Evolutionary conservation across 2,113 vertebrate genomes (phyloP).

Genomic region (Dermatemys mawii): DNA sequence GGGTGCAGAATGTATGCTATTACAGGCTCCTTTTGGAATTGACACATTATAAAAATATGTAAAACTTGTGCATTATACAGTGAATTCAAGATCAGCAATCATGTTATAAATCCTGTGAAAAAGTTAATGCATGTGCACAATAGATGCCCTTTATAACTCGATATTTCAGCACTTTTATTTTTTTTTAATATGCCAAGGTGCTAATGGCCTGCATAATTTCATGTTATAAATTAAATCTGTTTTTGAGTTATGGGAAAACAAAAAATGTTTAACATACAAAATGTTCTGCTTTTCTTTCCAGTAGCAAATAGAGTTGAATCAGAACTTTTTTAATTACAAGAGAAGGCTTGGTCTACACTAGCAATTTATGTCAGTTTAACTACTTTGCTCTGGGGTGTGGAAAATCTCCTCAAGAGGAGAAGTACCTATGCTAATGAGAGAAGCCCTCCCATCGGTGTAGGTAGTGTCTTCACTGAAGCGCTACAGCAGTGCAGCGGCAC

Average conservation of each 20-base stretch:
- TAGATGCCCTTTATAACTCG: background rate
- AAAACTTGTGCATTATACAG: background rate
- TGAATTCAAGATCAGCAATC: background rate
- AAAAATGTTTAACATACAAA: background rate
- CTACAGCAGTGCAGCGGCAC: background rate
- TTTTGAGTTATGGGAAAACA: background rate
- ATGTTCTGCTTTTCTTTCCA: background rate
- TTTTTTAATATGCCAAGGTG: slow-evolving; percentile 34
- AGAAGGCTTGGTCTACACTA: background rate
- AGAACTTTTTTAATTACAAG: background rate
- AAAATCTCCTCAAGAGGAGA: background rate
- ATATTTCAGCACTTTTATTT: slow-evolving; percentile 21
- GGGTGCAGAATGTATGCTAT: background rate
- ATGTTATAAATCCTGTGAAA: slow-evolving; percentile 15
- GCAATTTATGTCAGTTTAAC: background rate
- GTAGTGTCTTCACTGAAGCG: background rate
- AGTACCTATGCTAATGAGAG: background rate
- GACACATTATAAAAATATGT: slow-evolving; percentile 2
- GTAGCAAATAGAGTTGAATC: background rate
- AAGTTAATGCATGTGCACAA: background rate
- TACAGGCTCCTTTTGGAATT: slow-evolving; percentile 7
- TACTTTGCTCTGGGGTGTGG: background rate
- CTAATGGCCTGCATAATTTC: slow-evolving; percentile 6
- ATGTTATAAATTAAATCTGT: background rate
- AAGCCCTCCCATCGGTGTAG: background rate